A percentile compares a stretch with the other conserved stretches of the same genome.
Evolutionary conservation across 2,888 invertebrate genomes (phyloP).

Genomic region (Scaptomyza tumidula): DNA sequence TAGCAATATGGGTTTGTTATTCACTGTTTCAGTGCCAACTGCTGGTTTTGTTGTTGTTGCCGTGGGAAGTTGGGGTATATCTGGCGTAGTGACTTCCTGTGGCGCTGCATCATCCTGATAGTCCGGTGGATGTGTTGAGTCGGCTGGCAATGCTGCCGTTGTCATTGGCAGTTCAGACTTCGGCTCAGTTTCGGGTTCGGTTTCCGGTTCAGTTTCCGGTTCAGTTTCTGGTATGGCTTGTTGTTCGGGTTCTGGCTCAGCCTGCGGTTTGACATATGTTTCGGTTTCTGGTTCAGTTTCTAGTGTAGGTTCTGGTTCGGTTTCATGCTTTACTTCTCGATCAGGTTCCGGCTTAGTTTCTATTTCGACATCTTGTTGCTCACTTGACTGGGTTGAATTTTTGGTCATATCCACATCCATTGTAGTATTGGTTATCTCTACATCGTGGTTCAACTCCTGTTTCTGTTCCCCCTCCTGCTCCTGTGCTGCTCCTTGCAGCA

Average conservation of each 20-base stretch:
- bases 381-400: neutral
- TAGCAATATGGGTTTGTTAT: no score
- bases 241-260: neutral
- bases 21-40: neutral
- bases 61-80: neutral
- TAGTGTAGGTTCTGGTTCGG: neutral
- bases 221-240: neutral
- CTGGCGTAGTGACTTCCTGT: neutral
- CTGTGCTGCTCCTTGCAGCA: slow-evolving; percentile 33
- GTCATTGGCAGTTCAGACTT: neutral
- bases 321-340: neutral
- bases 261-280: neutral
- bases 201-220: neutral
- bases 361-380: slow-evolving; percentile 3
- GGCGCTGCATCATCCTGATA: slow-evolving; percentile 45
- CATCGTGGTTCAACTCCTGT: slow-evolving; percentile 8
- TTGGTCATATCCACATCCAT: neutral
- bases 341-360: neutral
- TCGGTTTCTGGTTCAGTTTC: neutral
- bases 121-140: slow-evolving; percentile 15
- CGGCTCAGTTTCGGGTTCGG: neutral
- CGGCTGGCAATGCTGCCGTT: neutral
- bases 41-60: neutral
- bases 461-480: slow-evolving; percentile 2
- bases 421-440: neutral